Conservation (phyloP, 2,888 invertebrate genomes). For the Aphrophora alni region DNA sequence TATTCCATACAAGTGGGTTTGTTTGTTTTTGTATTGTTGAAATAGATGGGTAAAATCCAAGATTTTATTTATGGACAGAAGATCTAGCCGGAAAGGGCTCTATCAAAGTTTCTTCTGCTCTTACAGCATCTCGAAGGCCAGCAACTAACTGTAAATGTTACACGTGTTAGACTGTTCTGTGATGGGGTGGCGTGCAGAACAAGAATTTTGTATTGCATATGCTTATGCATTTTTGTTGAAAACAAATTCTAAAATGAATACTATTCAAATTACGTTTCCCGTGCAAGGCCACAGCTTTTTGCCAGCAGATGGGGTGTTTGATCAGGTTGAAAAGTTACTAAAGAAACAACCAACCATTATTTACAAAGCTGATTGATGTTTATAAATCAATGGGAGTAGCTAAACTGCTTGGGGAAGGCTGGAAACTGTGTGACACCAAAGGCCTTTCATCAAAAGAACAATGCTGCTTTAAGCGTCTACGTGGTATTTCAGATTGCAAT, state of each 20-base stretch:
- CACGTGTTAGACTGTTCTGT: background rate
- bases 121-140: constrained; percentile 44
- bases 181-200: constrained; percentile 46
- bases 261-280: constrained; percentile 49
- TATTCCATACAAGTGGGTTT: constrained; percentile 53
- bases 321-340: constrained; percentile 48
- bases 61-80: constrained; percentile 53
- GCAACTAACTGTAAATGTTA: background rate
- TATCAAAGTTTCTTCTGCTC: constrained; percentile 52
- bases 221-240: constrained; percentile 48
- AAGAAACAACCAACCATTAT: constrained; percentile 44
- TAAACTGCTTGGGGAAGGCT: constrained; percentile 31
- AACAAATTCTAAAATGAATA: constrained; percentile 38
- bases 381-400: constrained; percentile 38
- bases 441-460: background rate
- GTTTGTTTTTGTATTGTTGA: constrained; percentile 50
- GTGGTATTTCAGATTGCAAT: constrained; percentile 12
- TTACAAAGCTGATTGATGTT: constrained; percentile 37
- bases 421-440: background rate
- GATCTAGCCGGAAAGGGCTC: constrained; percentile 50
- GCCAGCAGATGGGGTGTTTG: constrained; percentile 51
- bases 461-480: background rate
- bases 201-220: constrained; percentile 52
- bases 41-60: constrained; percentile 39
- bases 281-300: constrained; percentile 52